A percentile compares a stretch with the other conserved stretches of the same genome.
These are phyloP conservation scores for Salvelinus alpinus DNA, from an alignment of 2,113 vertebrate species.

Conservation along the genomic window DNA sequence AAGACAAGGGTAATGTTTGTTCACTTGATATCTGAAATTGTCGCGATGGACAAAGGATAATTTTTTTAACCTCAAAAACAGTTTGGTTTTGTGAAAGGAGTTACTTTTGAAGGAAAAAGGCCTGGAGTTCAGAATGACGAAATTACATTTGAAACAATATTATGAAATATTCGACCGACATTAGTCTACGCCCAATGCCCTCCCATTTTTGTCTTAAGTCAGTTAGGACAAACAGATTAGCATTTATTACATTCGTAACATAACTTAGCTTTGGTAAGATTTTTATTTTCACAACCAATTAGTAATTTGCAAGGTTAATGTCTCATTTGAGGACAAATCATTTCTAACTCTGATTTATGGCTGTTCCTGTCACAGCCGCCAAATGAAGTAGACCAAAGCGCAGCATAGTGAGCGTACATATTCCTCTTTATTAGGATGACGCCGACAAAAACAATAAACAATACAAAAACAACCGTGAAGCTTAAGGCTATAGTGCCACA, in stretches of 20 bases:
- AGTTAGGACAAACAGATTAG: not conserved
- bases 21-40: conserved; percentile 30
- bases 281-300: not conserved
- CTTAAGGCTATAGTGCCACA: too few species aligned
- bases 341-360: not conserved
- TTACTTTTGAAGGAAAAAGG: not conserved
- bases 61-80: conserved; percentile 21
- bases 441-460: too few species aligned
- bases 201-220: not conserved
- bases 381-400: too few species aligned
- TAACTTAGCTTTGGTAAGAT: not conserved
- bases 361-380: not conserved
- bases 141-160: not conserved
- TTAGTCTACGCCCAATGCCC: not conserved
- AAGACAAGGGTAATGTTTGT: conserved; percentile 42
- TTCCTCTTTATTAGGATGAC: too few species aligned
- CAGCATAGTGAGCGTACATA: too few species aligned
- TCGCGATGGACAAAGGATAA: not conserved
- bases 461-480: too few species aligned
- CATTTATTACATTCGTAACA: not conserved
- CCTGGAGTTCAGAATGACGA: not conserved
- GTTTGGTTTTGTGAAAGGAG: not conserved
- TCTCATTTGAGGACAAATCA: not conserved
- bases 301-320: not conserved
- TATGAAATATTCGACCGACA: not conserved